phyloP scores from a whole-genome alignment of 2,797 vertebrate genomes.

The Sebastiscus tertius region DNA sequence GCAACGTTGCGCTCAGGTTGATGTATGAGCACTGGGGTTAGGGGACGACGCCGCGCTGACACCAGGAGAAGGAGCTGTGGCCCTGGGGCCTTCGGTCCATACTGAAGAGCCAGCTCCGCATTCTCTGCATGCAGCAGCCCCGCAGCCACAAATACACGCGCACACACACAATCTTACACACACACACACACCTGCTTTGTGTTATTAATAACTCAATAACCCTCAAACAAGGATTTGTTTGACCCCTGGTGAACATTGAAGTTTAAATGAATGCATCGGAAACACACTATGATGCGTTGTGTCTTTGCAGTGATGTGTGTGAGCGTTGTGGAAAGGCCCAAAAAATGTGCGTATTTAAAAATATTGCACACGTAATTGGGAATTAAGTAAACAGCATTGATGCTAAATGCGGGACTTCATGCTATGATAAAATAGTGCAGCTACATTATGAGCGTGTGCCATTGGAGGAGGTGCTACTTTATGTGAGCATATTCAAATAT shows the following conservation, averaged over 20 bases:
- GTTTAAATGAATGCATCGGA: not conserved
- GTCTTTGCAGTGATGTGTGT: not conserved
- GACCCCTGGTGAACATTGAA: slow-evolving; percentile 13
- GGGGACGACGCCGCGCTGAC: slow-evolving; percentile 70
- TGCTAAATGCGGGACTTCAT: not conserved
- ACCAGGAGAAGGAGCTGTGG: slow-evolving; percentile 66
- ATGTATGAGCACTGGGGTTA: slow-evolving; percentile 78
- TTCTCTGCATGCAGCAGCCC: slow-evolving; percentile 51
- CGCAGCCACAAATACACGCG: slow-evolving; percentile 33
- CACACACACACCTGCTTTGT: slow-evolving; percentile 44
- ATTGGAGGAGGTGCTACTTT: not conserved
- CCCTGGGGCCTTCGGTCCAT: slow-evolving; percentile 61
- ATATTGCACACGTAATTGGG: not conserved
- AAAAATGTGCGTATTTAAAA: not conserved
- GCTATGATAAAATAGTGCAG: not conserved
- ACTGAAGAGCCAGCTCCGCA: slow-evolving; percentile 56
- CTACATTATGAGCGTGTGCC: not conserved
- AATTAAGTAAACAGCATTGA: not conserved
- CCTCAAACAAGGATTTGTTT: slow-evolving; percentile 23
- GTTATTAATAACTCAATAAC: slow-evolving; percentile 64
- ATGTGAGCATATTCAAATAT: not conserved
- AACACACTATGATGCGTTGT: not conserved
- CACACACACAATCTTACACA: not conserved
- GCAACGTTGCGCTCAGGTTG: slow-evolving; percentile 67
- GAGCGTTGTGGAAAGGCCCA: not conserved